Evolutionary conservation across 2,797 vertebrate genomes (phyloP), one percentile per base, ranked within the genome.

Genomic region (Phoeniculus purpureus): DNA sequence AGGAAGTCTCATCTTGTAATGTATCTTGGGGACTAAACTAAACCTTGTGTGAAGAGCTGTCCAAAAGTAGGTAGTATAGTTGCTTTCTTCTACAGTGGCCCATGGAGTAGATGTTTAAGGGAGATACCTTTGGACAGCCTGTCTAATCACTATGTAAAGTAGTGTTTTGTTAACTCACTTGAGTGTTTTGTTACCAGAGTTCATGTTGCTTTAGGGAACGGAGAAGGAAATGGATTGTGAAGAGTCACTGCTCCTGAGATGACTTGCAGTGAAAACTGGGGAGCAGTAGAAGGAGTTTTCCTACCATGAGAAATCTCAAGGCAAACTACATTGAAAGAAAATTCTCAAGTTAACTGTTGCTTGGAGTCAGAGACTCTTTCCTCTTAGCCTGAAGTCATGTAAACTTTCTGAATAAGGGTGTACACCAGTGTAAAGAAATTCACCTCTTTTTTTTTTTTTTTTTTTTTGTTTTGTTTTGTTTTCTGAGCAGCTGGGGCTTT

Each of bases 361-460:
- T n/a, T 27, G n/a, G 22, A 76, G 40, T 26, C 29, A 27, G 37
- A 16, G 7, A 21, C 12, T 45, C 37, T 51, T 60, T 66, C 21
- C 25, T 62, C 40, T 60, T 12, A 7, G 21, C 6, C 7, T 15
- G 37, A 59, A 22, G 55, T 22, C 12, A 15, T 0, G 0, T 1
- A 23, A 58, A 6, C 18, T 62, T n/a, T 47, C 48, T 5, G 12
- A 32, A 9, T 2, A 1, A 32, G 27, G 40, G 5, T 26, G 21
- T 12, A 8, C 18, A 21, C 8, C 43, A 45, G 15, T 0, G 20
- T 19, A 4, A 64, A 79, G 47, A 85, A 59, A n/a, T 26, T 12
- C 52, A 31, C 10, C 51, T 83, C 13, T 2, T 29, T 14, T n/a
- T 11, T 8, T 62, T 54, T 29, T 9, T 37, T 37, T 37, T 37